Percentiles rank a stretch among this genome's conserved stretches.
Evolutionary conservation across 2,888 invertebrate species (phyloP).

Genomic region (Cataglyphis altisquamis): DNA sequence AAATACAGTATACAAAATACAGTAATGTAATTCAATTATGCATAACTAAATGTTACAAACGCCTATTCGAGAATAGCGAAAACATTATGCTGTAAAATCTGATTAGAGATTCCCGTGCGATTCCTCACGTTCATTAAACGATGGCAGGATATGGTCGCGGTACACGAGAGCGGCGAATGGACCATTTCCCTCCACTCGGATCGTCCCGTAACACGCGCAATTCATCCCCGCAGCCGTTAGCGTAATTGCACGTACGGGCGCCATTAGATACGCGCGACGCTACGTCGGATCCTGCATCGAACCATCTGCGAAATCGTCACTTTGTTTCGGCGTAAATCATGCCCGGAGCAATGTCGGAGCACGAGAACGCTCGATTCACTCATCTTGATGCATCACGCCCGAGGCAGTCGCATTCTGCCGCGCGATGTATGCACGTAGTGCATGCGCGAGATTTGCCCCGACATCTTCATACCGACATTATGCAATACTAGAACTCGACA

Average conservation of each 20-base stretch:
- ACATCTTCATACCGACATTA: slow-evolving; percentile 1
- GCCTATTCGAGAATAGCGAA: neutral
- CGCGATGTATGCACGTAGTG: slow-evolving; percentile 8
- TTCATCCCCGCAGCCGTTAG: slow-evolving; percentile 73
- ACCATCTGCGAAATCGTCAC: slow-evolving; percentile 78
- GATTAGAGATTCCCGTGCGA: slow-evolving; percentile 20
- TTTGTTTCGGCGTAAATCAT: slow-evolving; percentile 76
- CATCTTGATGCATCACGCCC: slow-evolving; percentile 46
- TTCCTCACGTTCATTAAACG: slow-evolving; percentile 16
- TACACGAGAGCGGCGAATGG: slow-evolving; percentile 45
- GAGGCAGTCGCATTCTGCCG: slow-evolving; percentile 36
- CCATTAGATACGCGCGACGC: slow-evolving; percentile 77
- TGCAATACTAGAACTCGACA: no score
- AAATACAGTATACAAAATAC: neutral
- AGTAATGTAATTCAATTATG: neutral
- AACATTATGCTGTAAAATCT: neutral
- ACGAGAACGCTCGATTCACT: slow-evolving; percentile 50
- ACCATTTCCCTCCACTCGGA: slow-evolving; percentile 55
- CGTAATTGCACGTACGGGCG: slow-evolving; percentile 77
- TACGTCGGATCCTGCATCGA: slow-evolving; percentile 68
- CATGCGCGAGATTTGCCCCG: slow-evolving; percentile 29
- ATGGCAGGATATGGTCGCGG: slow-evolving; percentile 24
- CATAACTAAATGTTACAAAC: neutral
- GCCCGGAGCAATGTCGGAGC: slow-evolving; percentile 47
- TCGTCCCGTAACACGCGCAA: slow-evolving; percentile 64